phyloP scores from a whole-genome alignment of 2,888 invertebrate species.

The Nephrotoma guestfalica region DNA sequence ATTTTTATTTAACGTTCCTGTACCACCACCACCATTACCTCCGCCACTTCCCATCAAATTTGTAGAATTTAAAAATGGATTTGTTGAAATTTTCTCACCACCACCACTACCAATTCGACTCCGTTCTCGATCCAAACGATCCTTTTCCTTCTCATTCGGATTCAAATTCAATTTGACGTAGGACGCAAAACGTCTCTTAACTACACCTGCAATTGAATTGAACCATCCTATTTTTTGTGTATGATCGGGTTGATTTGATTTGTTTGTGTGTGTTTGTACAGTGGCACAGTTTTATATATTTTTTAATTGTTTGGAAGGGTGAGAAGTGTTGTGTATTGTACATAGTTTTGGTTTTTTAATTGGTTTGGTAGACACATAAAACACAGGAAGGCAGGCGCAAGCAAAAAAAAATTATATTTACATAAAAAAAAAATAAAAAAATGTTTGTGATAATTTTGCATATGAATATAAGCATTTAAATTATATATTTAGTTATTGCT shows the following conservation, averaged over 20 bases:
- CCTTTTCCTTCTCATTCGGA: conserved; percentile 26
- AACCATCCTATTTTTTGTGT: conserved; percentile 37
- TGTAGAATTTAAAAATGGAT: conserved; percentile 7
- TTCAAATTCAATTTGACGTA: conserved; percentile 67
- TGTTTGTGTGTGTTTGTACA: conserved; percentile 5
- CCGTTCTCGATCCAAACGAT: not conserved
- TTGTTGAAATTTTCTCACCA: conserved; percentile 8
- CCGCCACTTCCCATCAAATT: conserved; percentile 5
- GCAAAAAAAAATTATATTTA: not conserved
- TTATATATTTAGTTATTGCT: not conserved
- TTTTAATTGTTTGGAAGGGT: conserved; percentile 2
- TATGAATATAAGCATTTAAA: not conserved
- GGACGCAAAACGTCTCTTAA: conserved; percentile 68
- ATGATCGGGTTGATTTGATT: not conserved
- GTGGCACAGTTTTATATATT: conserved; percentile 3
- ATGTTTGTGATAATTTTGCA: not conserved
- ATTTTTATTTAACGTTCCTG: conserved; percentile 7
- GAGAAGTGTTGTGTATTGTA: conserved; percentile 2
- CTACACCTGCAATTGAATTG: conserved; percentile 51
- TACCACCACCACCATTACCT: not conserved
- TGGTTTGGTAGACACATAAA: not conserved
- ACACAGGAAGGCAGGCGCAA: not conserved
- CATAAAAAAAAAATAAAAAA: conserved; percentile 5
- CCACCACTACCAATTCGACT: not conserved
- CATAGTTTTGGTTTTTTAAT: not conserved